phyloP scores from a whole-genome alignment of 2,888 invertebrate genomes.

The Apoda limacodes region DNA sequence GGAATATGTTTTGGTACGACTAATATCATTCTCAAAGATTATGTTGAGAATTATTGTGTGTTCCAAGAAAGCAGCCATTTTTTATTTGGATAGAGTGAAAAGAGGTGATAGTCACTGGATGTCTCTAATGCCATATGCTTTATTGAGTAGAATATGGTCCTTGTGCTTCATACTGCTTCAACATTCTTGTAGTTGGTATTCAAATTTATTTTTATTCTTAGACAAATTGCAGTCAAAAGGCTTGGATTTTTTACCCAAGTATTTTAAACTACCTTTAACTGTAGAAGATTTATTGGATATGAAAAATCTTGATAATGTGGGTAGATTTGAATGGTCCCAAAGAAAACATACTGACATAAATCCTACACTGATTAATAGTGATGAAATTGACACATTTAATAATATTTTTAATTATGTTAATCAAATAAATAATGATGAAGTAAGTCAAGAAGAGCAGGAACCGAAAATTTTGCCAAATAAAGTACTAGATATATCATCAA shows the following conservation, averaged over 20 bases:
- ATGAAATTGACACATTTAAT: conserved; percentile 33
- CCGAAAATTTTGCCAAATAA: conserved; percentile 9
- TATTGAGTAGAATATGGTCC: conserved; percentile 67
- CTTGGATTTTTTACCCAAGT: conserved; percentile 51
- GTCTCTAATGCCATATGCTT: conserved; percentile 64
- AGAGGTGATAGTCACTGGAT: conserved; percentile 69
- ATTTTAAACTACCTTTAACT: conserved; percentile 52
- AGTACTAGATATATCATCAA: too few species aligned
- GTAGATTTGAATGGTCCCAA: conserved; percentile 44
- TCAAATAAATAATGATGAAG: conserved; percentile 30
- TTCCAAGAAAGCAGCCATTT: conserved; percentile 55
- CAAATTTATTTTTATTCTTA: conserved; percentile 43
- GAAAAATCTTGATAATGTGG: conserved; percentile 50
- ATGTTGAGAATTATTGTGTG: conserved; percentile 60
- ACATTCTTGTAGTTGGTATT: conserved; percentile 64
- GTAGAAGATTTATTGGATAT: conserved; percentile 59
- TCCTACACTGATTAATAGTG: conserved; percentile 28
- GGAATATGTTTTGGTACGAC: conserved; percentile 62
- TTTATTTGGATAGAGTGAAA: conserved; percentile 60
- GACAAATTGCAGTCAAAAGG: conserved; percentile 51
- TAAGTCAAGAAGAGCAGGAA: conserved; percentile 16
- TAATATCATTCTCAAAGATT: conserved; percentile 67
- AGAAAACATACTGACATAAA: conserved; percentile 30
- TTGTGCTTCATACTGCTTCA: conserved; percentile 52
- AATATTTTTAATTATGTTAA: conserved; percentile 45